Base-by-base conservation (phyloP, 2,888 invertebrate genomes). In the Cistogaster globosa region DNA sequence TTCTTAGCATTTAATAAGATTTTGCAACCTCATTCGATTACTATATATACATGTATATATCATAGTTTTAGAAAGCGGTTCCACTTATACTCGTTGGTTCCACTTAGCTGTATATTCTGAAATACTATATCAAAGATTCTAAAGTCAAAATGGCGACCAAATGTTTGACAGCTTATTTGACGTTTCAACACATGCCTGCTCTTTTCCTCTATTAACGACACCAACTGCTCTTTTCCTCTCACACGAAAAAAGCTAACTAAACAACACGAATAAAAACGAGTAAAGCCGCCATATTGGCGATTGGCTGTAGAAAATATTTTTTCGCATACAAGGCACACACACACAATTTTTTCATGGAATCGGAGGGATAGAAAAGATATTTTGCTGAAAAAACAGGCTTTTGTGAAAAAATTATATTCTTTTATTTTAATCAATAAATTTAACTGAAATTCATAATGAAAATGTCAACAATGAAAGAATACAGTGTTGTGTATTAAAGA, bases 271-370 rank as follows among this genome's bases (percentile, higher is more conserved):
- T 65, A 67, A 58, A 75, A 75, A 88, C 90, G 91, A 90, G 88
- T 83, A 9, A 79, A 72, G 88, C 87, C 86, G 91, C 91, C 90
- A 90, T 90, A 79, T 90, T 90, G 90, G 63, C 88, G 87, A 87
- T 84, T 84, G 77, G 51, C 26, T 81, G 58, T 69, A 77, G 60
- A 77, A 81, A 75, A 72, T 71, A 42, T 74, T 65, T 76, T 79
- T 82, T 82, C 72, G 65, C 82, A 65, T 75, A 78, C 62, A 42
- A 84, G 75, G 45, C 75, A 80, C 74, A 84, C 75, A 81, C 71
- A 75, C 81, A 74, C 45, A 67, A 36, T 53, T 75, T 85, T 85
- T 84, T 58, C 68, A 71, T 38, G 8, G 26, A 69, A 22, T 55
- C 53, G 65, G 32, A 55, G 75, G 48, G 53, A n/a, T 22, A 68